Conservation (phyloP, 2,888 invertebrate species). For the Darwinula stevensoni region DNA sequence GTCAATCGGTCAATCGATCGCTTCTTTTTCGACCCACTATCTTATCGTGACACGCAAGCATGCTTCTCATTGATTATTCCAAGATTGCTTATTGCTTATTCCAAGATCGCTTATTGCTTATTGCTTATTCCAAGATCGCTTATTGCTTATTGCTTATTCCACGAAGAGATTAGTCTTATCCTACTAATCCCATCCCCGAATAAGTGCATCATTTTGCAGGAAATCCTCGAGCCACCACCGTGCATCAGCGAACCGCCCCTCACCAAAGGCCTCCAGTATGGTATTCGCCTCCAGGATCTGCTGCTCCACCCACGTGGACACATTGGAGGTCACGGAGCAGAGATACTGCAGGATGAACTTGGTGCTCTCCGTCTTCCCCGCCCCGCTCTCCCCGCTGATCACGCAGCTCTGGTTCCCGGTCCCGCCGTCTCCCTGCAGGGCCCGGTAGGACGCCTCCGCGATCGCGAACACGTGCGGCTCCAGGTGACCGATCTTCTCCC, state of each 20-base stretch:
- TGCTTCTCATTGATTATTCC: too few relatives aligned
- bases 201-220: background rate
- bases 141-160: too few relatives aligned
- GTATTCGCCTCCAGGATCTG: slow-evolving; percentile 81
- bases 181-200: too few relatives aligned
- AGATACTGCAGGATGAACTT: slow-evolving; percentile 70
- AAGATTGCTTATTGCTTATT: too few relatives aligned
- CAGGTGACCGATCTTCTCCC: slow-evolving; percentile 43
- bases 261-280: slow-evolving; percentile 71
- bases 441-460: slow-evolving; percentile 60
- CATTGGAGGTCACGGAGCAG: slow-evolving; percentile 54
- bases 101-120: too few relatives aligned
- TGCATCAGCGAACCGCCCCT: too few relatives aligned
- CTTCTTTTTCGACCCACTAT: too few relatives aligned
- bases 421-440: slow-evolving; percentile 22
- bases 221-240: too few relatives aligned
- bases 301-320: slow-evolving; percentile 76
- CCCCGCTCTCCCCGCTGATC: slow-evolving; percentile 73
- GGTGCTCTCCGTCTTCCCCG: slow-evolving; percentile 77
- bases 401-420: slow-evolving; percentile 44
- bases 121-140: too few relatives aligned
- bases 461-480: slow-evolving; percentile 73
- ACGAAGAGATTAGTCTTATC: too few relatives aligned
- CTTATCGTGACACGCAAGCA: too few relatives aligned
- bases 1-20: too few relatives aligned